These are phyloP conservation scores for Helicorthomorpha holstii DNA, from an alignment of 1,140 invertebrate species.

Conservation along the genomic window DNA sequence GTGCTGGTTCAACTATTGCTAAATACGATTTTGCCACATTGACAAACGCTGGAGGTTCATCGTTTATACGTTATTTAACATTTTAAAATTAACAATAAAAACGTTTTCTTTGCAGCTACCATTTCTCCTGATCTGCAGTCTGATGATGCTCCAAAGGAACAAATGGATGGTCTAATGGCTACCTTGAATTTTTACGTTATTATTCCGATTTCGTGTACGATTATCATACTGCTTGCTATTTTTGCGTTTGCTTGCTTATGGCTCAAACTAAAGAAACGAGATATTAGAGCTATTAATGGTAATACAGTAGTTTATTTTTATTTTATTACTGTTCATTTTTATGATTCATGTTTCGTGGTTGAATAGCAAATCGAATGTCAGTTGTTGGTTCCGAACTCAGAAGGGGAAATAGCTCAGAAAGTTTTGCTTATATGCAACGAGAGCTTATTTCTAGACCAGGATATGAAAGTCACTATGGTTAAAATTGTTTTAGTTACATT, in stretches of 20 bases:
- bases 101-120: background rate
- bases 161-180: background rate
- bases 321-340: background rate
- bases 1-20: slow-evolving; percentile 70
- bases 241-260: background rate
- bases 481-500: too few species aligned
- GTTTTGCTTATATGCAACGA: background rate
- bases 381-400: background rate
- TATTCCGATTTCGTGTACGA: background rate
- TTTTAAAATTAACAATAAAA: too few species aligned
- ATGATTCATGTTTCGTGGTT: background rate
- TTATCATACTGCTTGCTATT: background rate
- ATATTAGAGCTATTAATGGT: background rate
- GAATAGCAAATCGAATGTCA: background rate
- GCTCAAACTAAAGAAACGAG: background rate
- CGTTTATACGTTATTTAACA: too few species aligned
- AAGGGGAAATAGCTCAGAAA: background rate
- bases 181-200: background rate
- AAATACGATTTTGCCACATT: slow-evolving; percentile 61
- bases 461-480: too few species aligned
- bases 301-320: background rate
- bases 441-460: too few species aligned
- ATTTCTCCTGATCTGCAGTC: background rate
- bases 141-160: background rate
- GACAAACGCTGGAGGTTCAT: slow-evolving; percentile 34